These are phyloP conservation scores for Heliconius hermathena DNA, from an alignment of 1,140 invertebrate species.

Conservation along the genomic window DNA sequence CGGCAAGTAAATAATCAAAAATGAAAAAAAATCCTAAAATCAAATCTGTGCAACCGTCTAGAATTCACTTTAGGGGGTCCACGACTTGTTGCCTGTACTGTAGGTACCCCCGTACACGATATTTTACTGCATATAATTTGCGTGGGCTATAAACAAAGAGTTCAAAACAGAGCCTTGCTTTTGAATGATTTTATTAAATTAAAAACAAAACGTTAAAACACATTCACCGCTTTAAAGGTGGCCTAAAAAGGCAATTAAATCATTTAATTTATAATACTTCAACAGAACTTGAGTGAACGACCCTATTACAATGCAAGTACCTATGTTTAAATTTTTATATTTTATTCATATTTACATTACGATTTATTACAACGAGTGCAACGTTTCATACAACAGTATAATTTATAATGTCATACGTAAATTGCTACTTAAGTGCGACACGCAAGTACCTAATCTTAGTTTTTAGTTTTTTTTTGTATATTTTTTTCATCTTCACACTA, in stretches of 20 bases:
- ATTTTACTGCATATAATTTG: not conserved
- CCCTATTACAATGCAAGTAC: slow-evolving; percentile 14
- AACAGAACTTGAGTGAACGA: slow-evolving; percentile 16
- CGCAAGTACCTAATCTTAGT: slow-evolving; percentile 19
- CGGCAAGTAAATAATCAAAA: too few relatives aligned
- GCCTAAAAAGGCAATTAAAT: slow-evolving; percentile 13
- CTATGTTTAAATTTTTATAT: slow-evolving; percentile 4
- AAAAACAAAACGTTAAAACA: not conserved
- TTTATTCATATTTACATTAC: slow-evolving; percentile 11
- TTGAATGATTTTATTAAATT: slow-evolving; percentile 2
- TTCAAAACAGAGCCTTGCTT: not conserved
- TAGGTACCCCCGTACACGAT: not conserved
- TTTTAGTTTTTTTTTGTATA: slow-evolving; percentile 15
- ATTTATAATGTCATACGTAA: slow-evolving; percentile 4
- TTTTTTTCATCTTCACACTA: not conserved
- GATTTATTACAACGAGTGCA: not conserved
- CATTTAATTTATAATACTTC: slow-evolving; percentile 15
- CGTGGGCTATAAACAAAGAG: not conserved
- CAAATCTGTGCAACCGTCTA: too few relatives aligned
- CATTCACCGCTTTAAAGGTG: not conserved
- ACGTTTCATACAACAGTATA: not conserved
- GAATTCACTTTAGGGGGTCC: too few relatives aligned
- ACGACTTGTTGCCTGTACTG: too few relatives aligned
- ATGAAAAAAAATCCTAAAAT: too few relatives aligned
- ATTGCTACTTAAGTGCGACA: slow-evolving; percentile 11